These are phyloP conservation scores for Casuarius casuarius DNA, from an alignment of 2,113 vertebrate genomes.

Conservation along the genomic window DNA sequence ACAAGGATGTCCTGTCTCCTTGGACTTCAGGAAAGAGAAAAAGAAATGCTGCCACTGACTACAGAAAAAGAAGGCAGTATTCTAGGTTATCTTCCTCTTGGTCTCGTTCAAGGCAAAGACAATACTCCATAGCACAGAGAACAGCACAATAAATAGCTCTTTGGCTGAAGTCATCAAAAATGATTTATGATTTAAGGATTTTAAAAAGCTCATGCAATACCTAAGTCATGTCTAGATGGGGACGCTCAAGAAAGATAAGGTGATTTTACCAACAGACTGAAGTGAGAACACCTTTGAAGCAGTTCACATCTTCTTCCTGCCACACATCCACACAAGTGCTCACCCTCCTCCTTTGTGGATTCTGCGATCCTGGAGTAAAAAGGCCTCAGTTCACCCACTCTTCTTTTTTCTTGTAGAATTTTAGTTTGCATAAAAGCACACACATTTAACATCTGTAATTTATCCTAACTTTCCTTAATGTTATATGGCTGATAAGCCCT, in stretches of 20 bases:
- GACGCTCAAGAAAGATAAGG: background rate
- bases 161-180: background rate
- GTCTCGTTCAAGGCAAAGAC: background rate
- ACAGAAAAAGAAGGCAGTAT: background rate
- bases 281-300: background rate
- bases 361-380: background rate
- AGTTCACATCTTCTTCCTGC: background rate
- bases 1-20: too few species aligned
- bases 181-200: background rate
- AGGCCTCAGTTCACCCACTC: background rate
- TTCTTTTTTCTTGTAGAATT: background rate
- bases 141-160: background rate
- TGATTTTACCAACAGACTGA: background rate
- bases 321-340: fast-evolving
- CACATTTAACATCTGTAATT: background rate
- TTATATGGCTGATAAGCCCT: background rate
- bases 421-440: background rate
- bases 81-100: background rate
- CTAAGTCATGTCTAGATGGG: background rate
- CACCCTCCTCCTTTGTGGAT: background rate
- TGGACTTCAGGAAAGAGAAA: background rate
- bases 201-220: background rate
- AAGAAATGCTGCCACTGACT: background rate
- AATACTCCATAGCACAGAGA: background rate
- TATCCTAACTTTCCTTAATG: background rate